Evolutionary conservation across 2,113 vertebrate genomes (phyloP).

Genomic region (Glaucidium brasilianum): DNA sequence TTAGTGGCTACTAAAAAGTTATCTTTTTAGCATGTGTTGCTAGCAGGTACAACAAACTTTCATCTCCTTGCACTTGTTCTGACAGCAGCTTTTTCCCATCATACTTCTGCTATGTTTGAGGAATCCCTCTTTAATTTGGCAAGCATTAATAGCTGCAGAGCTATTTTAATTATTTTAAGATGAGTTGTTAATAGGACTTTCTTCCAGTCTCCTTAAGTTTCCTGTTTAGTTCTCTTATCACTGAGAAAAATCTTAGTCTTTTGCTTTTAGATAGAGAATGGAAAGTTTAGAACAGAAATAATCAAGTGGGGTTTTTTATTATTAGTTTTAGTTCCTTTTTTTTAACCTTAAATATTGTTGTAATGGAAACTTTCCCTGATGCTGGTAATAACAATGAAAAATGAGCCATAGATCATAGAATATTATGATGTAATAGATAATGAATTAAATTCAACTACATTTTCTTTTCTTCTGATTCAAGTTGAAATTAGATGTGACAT

Average conservation of each 20-base stretch:
- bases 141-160: background rate
- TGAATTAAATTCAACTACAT: background rate
- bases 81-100: background rate
- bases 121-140: background rate
- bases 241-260: background rate
- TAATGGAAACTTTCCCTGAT: background rate
- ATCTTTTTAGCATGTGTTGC: background rate
- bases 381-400: background rate
- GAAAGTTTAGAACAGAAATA: background rate
- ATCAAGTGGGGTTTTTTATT: background rate
- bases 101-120: background rate
- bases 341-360: background rate
- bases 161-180: background rate
- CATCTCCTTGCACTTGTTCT: background rate
- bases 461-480: background rate
- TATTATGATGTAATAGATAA: background rate
- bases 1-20: background rate
- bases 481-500: slow-evolving; percentile 29
- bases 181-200: background rate
- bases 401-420: background rate
- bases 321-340: background rate
- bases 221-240: background rate
- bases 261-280: background rate
- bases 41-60: background rate
- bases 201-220: background rate